Percentiles rank a stretch among this genome's conserved stretches.
Conservation (phyloP, 1,140 invertebrate species). For the Drosophila baimaii region DNA sequence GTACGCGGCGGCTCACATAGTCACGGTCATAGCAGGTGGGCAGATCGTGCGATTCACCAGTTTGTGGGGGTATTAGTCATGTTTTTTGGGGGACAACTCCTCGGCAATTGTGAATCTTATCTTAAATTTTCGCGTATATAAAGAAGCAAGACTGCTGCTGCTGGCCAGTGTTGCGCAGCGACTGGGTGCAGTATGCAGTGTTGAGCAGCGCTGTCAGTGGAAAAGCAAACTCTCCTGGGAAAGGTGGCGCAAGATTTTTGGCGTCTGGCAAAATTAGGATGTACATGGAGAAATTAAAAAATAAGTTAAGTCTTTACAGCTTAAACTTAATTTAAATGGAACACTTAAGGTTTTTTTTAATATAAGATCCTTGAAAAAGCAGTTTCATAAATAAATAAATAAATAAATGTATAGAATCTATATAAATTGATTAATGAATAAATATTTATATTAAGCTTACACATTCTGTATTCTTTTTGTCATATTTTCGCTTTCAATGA, state of each 20-base stretch:
- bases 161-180: conserved; percentile 10
- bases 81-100: conserved; percentile 6
- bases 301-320: too few relatives aligned
- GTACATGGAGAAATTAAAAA: too few relatives aligned
- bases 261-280: too few relatives aligned
- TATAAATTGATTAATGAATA: neutral
- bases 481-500: neutral
- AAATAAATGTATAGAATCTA: neutral
- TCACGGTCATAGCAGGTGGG: conserved; percentile 15
- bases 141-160: conserved; percentile 24
- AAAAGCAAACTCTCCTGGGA: neutral
- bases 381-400: too few relatives aligned
- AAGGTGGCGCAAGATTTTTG: conserved; percentile 1
- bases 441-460: too few relatives aligned
- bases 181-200: neutral
- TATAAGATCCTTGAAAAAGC: too few relatives aligned
- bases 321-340: too few relatives aligned
- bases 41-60: neutral
- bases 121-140: conserved; percentile 31
- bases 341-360: too few relatives aligned
- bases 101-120: conserved; percentile 25
- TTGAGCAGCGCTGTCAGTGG: neutral
- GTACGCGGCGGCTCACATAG: conserved; percentile 27
- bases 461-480: neutral
- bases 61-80: conserved; percentile 27